Base-by-base conservation (phyloP, 1,140 invertebrate genomes). In the Aethina tumida region DNA sequence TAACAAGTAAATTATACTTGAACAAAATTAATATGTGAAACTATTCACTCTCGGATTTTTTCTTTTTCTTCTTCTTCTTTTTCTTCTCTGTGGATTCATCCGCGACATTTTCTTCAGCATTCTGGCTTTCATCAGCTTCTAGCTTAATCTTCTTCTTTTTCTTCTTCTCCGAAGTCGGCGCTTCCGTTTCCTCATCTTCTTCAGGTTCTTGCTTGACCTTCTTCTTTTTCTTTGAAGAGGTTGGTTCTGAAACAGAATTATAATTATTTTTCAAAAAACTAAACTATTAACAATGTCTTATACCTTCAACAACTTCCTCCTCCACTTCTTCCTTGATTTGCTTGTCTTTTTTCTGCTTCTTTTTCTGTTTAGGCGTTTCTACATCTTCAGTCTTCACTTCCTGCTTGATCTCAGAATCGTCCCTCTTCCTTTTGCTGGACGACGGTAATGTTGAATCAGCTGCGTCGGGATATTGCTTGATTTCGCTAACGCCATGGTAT, bases 401-500 rank as follows among this genome's bases (percentile, higher is more conserved):
- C 49, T 62, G 26, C 44, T 54, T 57, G 32, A 56, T 17, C 45
- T 53, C 49, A 39, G 51, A 31, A 52, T 73, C 56, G 50, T 67
- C 45, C 67, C 71, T 7, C 63, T 67, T 43, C 68, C 70, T 29
- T 60, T 65, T 50, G 60, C 62, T 10, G 48, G 50, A 52, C 29
- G 55, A 50, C n/a, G 68, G 60, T 16, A 79, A 44, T 8, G 74
- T 78, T 8, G 69, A 72, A 48, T 80, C 76, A 4, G 67, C 70
- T 33, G 72, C 72, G 22, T 59, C 55, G 8, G 72, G 67, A 61
- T 81, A 81, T 16, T 77, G 69, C 14, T 71, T 58, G n/a, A 75
- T 63, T 62, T 81, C 77, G 35, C 75, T 91, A 44, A 58, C 85
- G 24, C 76, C 74, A 46, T 91, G 81, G 62, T 94, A 95, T 66